Base-by-base conservation (phyloP, 2,888 invertebrate genomes). In the Barypeithes pellucidus region DNA sequence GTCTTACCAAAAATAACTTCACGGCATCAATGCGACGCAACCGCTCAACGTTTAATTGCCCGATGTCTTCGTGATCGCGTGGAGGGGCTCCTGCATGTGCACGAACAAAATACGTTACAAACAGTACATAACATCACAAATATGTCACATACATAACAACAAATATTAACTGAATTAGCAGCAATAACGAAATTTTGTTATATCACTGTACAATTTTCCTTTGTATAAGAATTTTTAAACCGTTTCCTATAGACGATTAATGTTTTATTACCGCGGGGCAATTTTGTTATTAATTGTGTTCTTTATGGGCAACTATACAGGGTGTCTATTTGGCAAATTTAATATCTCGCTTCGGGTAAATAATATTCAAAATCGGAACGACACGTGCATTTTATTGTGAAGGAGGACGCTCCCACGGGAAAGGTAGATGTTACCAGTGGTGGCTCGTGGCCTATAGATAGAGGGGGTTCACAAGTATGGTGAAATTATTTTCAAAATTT, bases 81-180 rank as follows among this genome's bases (percentile, higher is more conserved):
- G 39, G 39, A 39, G 39, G 39, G 39, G n/a, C 5, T 8, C 33
- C 33, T 33, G 33, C n/a, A 39, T n/a, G 2, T n/a, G 11, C 39
- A 39, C 12, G 12, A 41, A 41, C 41, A n/a, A n/a, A 41, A 16
- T 14, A n/a, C 12, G 1, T 39, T 39, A 16, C 16, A 43, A 4
- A 43, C 2, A 43, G 12, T 9, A 52, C 52, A 24, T 8, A 9
- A 22, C 8, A n/a, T n/a, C 7, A 7, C 29, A 29, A 24, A 52
- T 24, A 24, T 52, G 22, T 52, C 52, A n/a, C 24, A 52, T 24
- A 24, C 24, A 24, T 52, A 52, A 52, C 24, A 52, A 52, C 52
- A 52, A 24, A 52, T 52, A 52, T 52, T 52, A 52, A 52, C 24
- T 24, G 11, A 52, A 52, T 24, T 52, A 52, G 24, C n/a, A 12